Evolutionary conservation across 2,888 invertebrate genomes (phyloP), one percentile per base, ranked within the genome.

Genomic region (Trisateles emortualis): DNA sequence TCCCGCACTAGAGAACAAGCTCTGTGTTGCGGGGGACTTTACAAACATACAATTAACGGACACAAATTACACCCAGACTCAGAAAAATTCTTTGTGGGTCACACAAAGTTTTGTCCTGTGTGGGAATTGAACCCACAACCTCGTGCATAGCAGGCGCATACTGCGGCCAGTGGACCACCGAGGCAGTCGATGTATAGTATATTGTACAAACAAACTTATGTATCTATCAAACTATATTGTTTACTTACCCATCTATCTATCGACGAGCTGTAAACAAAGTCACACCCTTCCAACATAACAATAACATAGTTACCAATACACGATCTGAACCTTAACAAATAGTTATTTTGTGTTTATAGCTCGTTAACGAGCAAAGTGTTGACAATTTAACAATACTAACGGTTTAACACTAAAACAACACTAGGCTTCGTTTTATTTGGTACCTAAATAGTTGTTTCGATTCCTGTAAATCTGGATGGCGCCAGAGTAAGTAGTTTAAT

Each of bases 401-500:
- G 72, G 70, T 60, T 35, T 14, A 49, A 60, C 38, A 66, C 55
- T 75, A 68, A 71, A 75, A 58, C 56, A 52, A 51, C 69, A 52
- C 65, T 53, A 62, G 60, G 62, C 53, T 56, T 53, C 59, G 64
- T 70, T 78, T 77, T 65, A 74, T 68, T 68, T 56, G 55, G 44
- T 61, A 54, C 64, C 61, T 66, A 69, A 63, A 69, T 70, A 52
- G 59, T 58, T 53, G 60, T 63, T 60, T 61, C 64, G 64, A 60
- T 70, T 63, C 61, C 56, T 52, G 61, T 67, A 56, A 57, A 71
- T 68, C 54, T 56, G 60, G 60, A 68, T 65, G 78, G 79, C 79
- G 79, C 78, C 76, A 72, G 11, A 59, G 62, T 67, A 73, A 72
- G 69, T 72, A 60, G 68, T 66, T 67, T 72, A 66, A 67, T 64